Evolutionary conservation across 2,888 invertebrate genomes (phyloP).

Genomic region (Bhutanitis thaidina): DNA sequence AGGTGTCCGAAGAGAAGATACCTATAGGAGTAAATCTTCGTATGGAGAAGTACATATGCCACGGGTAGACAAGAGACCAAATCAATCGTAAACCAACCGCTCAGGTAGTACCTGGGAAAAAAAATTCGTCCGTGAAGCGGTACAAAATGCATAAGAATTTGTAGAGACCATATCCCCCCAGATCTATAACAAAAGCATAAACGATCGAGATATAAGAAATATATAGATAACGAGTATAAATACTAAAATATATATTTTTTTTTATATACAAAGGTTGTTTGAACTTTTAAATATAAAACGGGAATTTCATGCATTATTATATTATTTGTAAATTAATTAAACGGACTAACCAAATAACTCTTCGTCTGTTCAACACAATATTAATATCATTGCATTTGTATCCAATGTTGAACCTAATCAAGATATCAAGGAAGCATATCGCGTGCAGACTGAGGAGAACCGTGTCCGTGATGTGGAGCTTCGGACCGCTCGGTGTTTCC

Average conservation of each 20-base stretch:
- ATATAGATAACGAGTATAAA: no score
- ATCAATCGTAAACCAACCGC: slow-evolving; percentile 40
- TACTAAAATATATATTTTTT: no score
- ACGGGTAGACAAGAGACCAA: slow-evolving; percentile 40
- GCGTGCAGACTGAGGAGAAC: slow-evolving; percentile 37
- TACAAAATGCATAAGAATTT: no score
- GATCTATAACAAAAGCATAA: no score
- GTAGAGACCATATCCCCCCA: no score
- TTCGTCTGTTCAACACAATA: slow-evolving; percentile 39
- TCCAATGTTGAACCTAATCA: slow-evolving; percentile 51
- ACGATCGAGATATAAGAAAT: no score
- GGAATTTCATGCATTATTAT: no score
- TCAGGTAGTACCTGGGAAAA: slow-evolving; percentile 38
- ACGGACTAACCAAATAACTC: slow-evolving; percentile 37
- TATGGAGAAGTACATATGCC: slow-evolving; percentile 30
- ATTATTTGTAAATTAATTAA: no score
- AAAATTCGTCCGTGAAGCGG: no score
- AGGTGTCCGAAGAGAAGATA: slow-evolving; percentile 36
- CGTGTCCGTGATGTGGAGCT: slow-evolving; percentile 30
- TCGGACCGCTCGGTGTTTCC: slow-evolving; percentile 22
- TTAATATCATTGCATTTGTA: slow-evolving; percentile 31
- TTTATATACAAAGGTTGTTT: no score
- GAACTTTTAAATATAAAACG: no score
- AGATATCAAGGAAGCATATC: slow-evolving; percentile 47
- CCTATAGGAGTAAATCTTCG: slow-evolving; percentile 10